Evolutionary conservation across 1,140 invertebrate genomes (phyloP).

Genomic region (Lepidurus couesii): DNA sequence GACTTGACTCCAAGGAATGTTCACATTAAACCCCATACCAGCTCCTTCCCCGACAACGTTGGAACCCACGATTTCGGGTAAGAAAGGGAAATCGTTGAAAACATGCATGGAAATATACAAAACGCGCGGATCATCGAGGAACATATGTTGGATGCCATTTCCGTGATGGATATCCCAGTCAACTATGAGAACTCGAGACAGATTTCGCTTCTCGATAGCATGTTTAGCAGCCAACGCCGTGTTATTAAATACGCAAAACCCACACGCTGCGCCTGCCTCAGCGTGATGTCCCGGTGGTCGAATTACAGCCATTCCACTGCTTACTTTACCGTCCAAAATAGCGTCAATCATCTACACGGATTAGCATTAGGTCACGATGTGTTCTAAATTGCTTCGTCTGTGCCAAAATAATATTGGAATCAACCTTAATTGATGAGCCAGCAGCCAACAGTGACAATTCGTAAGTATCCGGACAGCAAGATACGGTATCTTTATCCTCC

Average conservation of each 20-base stretch:
- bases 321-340: constrained; percentile 58
- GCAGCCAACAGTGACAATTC: constrained; percentile 2
- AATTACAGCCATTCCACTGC: constrained; percentile 70
- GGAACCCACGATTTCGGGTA: constrained; percentile 61
- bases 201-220: constrained; percentile 55
- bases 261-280: constrained; percentile 60
- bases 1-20: constrained; percentile 83
- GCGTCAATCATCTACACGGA: constrained; percentile 61
- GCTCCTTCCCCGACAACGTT: constrained; percentile 61
- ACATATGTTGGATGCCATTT: constrained; percentile 77
- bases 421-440: constrained; percentile 20
- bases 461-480: constrained; percentile 15
- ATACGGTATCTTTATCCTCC: neutral
- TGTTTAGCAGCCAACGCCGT: constrained; percentile 73
- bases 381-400: neutral
- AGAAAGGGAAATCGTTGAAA: constrained; percentile 74
- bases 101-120: constrained; percentile 87
- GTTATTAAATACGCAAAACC: constrained; percentile 88
- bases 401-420: neutral
- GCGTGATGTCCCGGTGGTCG: constrained; percentile 78
- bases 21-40: constrained; percentile 77
- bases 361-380: constrained; percentile 41
- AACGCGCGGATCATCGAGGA: constrained; percentile 64
- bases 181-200: constrained; percentile 68
- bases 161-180: constrained; percentile 97